Percentiles rank a stretch among this genome's conserved stretches.
Conservation (phyloP, 2,797 vertebrate species). For the Euphonia xanthogaster region DNA sequence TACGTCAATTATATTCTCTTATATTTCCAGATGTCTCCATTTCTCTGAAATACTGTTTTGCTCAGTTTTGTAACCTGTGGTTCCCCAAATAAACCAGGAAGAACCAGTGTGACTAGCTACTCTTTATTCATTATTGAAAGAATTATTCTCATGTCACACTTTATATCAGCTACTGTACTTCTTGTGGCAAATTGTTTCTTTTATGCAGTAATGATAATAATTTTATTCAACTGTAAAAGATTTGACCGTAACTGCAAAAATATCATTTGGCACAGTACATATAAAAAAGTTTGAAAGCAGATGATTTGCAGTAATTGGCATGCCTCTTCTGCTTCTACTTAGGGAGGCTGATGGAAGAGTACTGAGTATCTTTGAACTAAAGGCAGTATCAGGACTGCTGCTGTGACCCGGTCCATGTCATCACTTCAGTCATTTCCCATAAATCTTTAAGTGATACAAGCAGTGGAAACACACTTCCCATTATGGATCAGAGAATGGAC, state of each 20-base stretch:
- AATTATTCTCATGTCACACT: neutral
- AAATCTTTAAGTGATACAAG: neutral
- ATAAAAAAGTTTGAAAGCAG: neutral
- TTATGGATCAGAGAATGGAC: neutral
- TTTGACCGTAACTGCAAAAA: neutral
- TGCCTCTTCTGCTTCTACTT: neutral
- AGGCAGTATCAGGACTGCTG: neutral
- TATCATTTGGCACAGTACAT: neutral
- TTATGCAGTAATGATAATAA: neutral
- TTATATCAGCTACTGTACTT: neutral
- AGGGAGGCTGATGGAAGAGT: neutral
- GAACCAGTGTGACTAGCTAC: neutral
- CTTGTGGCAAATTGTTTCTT: neutral
- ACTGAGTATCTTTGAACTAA: neutral
- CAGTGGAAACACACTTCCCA: neutral
- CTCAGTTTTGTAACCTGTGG: neutral
- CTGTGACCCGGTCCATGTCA: neutral
- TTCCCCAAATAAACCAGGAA: neutral
- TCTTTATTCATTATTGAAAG: neutral
- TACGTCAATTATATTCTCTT: neutral
- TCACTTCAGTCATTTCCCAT: neutral
- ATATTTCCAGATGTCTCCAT: neutral
- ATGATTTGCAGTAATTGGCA: neutral
- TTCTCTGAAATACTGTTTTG: conserved; percentile 10
- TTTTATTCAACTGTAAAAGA: neutral